phyloP scores from a whole-genome alignment of 2,113 vertebrate genomes.

The Thryonomys swinderianus region DNA sequence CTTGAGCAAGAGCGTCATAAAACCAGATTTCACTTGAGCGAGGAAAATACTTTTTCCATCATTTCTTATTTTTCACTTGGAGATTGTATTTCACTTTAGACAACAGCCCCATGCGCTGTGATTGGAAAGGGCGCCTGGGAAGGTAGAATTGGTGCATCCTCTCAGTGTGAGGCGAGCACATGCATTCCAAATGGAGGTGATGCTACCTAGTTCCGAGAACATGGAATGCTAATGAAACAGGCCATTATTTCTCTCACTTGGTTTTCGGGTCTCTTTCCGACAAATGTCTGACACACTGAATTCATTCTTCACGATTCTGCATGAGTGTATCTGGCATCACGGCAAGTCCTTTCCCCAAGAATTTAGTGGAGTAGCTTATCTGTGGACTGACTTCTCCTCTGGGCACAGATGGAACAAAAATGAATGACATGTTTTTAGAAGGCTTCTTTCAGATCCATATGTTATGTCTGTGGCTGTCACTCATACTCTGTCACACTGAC shows the following conservation, averaged over 20 bases:
- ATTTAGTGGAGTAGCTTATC: slow-evolving; percentile 51
- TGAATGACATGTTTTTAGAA: slow-evolving; percentile 39
- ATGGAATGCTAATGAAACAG: slow-evolving; percentile 34
- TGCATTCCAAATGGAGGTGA: slow-evolving; percentile 58
- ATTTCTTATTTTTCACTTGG: slow-evolving; percentile 62
- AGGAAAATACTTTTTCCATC: slow-evolving; percentile 60
- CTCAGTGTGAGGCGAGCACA: slow-evolving; percentile 30
- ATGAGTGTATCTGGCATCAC: slow-evolving; percentile 57
- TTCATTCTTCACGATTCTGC: slow-evolving; percentile 34
- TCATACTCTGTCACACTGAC: neutral
- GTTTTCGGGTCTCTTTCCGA: slow-evolving; percentile 46
- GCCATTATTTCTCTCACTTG: slow-evolving; percentile 65
- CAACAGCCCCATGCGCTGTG: slow-evolving; percentile 39
- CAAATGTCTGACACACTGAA: slow-evolving; percentile 53
- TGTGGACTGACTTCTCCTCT: slow-evolving; percentile 48
- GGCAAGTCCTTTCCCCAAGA: slow-evolving; percentile 48
- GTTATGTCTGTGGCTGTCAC: neutral
- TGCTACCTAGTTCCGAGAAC: slow-evolving; percentile 22
- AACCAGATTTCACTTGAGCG: slow-evolving; percentile 69
- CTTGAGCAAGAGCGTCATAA: slow-evolving; percentile 71
- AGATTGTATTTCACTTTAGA: slow-evolving; percentile 65
- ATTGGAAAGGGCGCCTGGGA: slow-evolving; percentile 60
- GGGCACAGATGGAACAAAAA: slow-evolving; percentile 54
- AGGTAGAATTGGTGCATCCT: neutral
- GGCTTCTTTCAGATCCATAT: neutral